Conservation (phyloP, 2,797 vertebrate species). For the Perdix hodgsoniae region DNA sequence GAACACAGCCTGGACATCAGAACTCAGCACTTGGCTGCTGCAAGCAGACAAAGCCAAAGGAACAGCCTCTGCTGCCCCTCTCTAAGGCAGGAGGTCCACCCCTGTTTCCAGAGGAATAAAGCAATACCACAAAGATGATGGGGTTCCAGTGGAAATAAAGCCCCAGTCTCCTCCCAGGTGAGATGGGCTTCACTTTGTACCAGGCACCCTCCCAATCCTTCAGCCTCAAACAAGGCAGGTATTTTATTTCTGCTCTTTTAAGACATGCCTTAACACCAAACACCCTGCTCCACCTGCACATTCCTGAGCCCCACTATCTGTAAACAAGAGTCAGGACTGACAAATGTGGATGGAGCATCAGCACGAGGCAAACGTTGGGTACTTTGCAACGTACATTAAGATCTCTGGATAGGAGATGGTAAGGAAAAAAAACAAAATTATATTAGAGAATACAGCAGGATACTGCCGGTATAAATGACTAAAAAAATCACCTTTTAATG, state of each 20-base stretch:
- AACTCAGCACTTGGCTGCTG: neutral
- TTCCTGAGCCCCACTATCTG: neutral
- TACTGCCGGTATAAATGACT: neutral
- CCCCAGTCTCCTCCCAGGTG: neutral
- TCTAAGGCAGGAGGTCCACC: rapidly evolving
- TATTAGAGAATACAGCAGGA: neutral
- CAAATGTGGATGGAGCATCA: too few species aligned
- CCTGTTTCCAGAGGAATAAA: neutral
- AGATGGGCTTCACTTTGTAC: neutral
- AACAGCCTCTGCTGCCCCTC: neutral
- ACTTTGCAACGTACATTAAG: neutral
- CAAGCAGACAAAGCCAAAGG: neutral
- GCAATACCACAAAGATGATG: rapidly evolving
- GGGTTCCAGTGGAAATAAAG: neutral
- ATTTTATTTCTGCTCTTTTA: neutral
- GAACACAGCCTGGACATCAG: neutral
- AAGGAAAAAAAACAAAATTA: constrained; percentile 1
- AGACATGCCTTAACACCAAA: neutral
- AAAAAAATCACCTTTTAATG: constrained; percentile 28
- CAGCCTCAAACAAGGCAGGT: neutral
- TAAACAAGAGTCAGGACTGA: neutral
- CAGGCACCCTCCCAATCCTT: neutral
- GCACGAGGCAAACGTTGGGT: neutral
- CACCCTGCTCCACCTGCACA: rapidly evolving
- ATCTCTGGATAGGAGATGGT: neutral